Conservation (phyloP, 2,113 vertebrate genomes). For the Campylomormyrus numenius region DNA sequence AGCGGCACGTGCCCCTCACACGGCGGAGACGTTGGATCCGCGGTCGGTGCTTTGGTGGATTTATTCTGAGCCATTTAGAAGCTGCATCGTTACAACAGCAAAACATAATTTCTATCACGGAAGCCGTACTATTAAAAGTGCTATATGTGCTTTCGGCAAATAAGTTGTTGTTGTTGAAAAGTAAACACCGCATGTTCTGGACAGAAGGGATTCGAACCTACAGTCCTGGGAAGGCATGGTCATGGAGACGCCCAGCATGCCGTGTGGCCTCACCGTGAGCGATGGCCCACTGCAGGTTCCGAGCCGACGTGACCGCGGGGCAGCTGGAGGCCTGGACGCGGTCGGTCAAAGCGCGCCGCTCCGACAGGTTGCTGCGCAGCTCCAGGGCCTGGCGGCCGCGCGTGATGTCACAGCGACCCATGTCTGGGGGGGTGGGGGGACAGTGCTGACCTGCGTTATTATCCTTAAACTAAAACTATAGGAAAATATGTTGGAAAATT, state of each 20-base stretch:
- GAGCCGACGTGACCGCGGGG: slow-evolving; percentile 55
- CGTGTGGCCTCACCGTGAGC: slow-evolving; percentile 61
- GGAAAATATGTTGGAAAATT: not conserved
- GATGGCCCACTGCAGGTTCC: slow-evolving; percentile 77
- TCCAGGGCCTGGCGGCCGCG: slow-evolving; percentile 75
- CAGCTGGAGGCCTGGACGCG: slow-evolving; percentile 44
- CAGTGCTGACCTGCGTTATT: not conserved
- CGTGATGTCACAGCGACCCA: slow-evolving; percentile 71
- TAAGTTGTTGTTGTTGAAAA: too few species aligned
- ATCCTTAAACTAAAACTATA: not conserved
- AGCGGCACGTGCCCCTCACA: too few species aligned
- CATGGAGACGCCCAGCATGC: not conserved
- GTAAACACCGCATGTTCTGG: not conserved
- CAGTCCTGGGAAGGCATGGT: not conserved
- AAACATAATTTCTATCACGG: too few species aligned
- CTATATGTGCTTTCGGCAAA: too few species aligned
- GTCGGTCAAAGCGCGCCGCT: slow-evolving; percentile 71
- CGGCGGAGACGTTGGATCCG: too few species aligned
- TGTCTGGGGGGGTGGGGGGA: slow-evolving; percentile 57
- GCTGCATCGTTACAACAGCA: too few species aligned
- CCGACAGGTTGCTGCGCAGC: slow-evolving; percentile 77
- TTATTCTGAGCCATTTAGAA: too few species aligned
- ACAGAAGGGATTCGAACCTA: not conserved
- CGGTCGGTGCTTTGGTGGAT: too few species aligned
- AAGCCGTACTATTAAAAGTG: too few species aligned